Evolutionary conservation across 2,888 invertebrate species (phyloP), one percentile per base, ranked within the genome.

Genomic region (Lissonota sp.): DNA sequence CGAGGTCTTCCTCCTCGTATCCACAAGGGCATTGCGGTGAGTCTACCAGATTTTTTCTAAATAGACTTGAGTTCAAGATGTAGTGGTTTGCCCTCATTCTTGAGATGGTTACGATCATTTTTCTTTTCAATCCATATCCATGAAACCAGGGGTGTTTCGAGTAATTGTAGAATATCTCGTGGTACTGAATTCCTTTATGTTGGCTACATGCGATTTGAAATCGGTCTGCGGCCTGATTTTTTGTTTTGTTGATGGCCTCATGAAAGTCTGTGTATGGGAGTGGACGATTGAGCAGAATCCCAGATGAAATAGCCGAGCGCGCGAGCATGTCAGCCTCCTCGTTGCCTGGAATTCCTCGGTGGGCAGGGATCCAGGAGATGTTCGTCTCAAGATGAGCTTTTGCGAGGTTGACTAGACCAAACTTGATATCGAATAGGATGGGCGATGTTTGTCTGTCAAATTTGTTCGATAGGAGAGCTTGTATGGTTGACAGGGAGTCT

Each of bases 31-130:
- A 70, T n/a, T 16, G 26, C 4, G 63, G 53, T n/a, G 42, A 44
- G 4, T 63, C 51, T 0, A 62, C 40, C 7, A 70, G 10, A 7
- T 70, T 70, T 42, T 64, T 77, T 5, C 63, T 49, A 7, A 37
- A 57, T 1, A 69, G 46, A n/a, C 53, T 70, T 1, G 69, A 70
- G 12, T 55, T 63, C 4, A 70, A 55, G 53, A 62, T 53, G 46
- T 63, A 70, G 26, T 77, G 77, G 26, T 70, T 63, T 6, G 63
- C 37, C 37, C 77, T 51, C 14, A 69, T 42, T 46, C 63, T 37
- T 0, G 7, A 37, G 5, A 70, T 42, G 3, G 51, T 63, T 0
- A 12, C 49, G 4, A 77, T 63, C 4, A 62, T 1, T 3, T 55
- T 37, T 6, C 66, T 40, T 7, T 8, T 6, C 8, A 26, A 0